phyloP scores from a whole-genome alignment of 2,888 invertebrate genomes.

The Trimorus sp. region DNA sequence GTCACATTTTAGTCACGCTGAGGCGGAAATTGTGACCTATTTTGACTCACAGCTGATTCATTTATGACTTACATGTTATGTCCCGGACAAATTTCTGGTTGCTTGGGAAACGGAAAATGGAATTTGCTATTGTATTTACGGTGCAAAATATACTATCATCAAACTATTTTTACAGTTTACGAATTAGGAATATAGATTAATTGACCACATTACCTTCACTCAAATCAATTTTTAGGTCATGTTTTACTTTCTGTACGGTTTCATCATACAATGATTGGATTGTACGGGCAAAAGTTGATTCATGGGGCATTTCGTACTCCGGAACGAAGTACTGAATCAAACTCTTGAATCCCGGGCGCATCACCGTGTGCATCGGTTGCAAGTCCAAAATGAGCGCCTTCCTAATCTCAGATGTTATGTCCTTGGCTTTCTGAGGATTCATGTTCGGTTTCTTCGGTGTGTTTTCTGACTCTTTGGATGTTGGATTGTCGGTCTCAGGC shows the following conservation, averaged over 20 bases:
- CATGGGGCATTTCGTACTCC: background rate
- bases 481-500: background rate
- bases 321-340: background rate
- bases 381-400: slow-evolving; percentile 7
- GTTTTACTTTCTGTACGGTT: slow-evolving; percentile 1
- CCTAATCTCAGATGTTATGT: background rate
- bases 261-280: background rate
- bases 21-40: too few relatives aligned
- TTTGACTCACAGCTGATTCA: too few relatives aligned
- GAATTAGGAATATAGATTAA: too few relatives aligned
- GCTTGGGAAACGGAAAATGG: too few relatives aligned
- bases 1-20: too few relatives aligned
- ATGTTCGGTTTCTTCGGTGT: background rate
- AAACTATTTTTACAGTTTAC: too few relatives aligned
- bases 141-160: too few relatives aligned
- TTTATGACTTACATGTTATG: too few relatives aligned
- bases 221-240: background rate
- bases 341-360: background rate
- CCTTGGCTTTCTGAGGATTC: slow-evolving; percentile 5
- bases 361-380: slow-evolving; percentile 7
- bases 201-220: background rate
- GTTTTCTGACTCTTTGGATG: too few relatives aligned
- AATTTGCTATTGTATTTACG: too few relatives aligned
- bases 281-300: slow-evolving; percentile 1
- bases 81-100: too few relatives aligned